These are phyloP conservation scores for Sturnira hondurensis DNA, from an alignment of 2,113 vertebrate species.

Conservation along the genomic window DNA sequence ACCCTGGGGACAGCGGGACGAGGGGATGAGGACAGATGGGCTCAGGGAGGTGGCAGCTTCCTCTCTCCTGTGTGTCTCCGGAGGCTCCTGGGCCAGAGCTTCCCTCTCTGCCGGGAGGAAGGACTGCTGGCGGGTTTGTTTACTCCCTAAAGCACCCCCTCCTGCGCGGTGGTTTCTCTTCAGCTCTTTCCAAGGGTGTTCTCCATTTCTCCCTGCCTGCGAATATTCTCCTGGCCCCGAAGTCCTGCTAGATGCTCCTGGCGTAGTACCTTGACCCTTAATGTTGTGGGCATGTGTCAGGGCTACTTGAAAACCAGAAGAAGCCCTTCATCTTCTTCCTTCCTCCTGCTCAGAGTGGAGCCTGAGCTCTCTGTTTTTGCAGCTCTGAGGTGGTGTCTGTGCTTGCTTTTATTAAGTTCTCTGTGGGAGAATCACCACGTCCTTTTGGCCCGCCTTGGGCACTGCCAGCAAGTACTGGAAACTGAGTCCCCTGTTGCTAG, in stretches of 20 bases:
- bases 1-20: background rate
- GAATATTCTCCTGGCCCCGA: background rate
- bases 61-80: background rate
- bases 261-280: background rate
- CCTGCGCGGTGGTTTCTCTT: constrained; percentile 16
- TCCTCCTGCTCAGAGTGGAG: background rate
- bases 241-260: background rate
- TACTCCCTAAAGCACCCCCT: constrained; percentile 5
- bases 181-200: background rate
- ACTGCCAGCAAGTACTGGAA: background rate
- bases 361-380: background rate
- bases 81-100: constrained; percentile 23
- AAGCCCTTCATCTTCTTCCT: background rate
- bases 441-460: background rate
- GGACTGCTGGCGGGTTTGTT: constrained; percentile 44
- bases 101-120: constrained; percentile 14
- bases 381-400: background rate
- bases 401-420: background rate
- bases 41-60: constrained; percentile 3
- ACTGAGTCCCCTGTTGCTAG: background rate
- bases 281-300: background rate
- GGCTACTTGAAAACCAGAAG: background rate
- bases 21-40: constrained; percentile 44
- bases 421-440: background rate
- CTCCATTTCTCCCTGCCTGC: background rate